Base-by-base conservation (phyloP, 2,888 invertebrate species). In the Synergus gifuensis region DNA sequence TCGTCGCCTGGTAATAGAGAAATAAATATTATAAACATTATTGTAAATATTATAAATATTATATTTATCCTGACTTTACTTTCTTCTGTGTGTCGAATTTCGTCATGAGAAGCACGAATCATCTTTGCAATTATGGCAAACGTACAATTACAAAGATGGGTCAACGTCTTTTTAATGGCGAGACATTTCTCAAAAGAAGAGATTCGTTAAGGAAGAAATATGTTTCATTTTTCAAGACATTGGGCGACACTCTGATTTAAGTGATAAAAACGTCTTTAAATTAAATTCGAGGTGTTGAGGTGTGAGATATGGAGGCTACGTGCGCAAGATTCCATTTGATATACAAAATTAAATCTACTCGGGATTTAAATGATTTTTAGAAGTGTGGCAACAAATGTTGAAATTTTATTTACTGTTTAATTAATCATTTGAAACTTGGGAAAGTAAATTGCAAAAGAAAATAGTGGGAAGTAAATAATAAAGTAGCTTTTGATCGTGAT, bases 291-390 rank as follows among this genome's bases (percentile, higher is more conserved):
- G 44, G 22, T 14, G 67, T 67, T 22, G 5, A 67, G 67, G n/a
- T 46, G 67, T 66, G 64, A 66, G 40, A 66, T 66, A 66, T 66
- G n/a, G 64, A 66, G n/a, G 11, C 9, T 46, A 67, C 67, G 67
- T 67, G 67, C 44, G 18, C 22, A 11, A 67, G 67, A 67, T 67
- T 67, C 11, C 18, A 9, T n/a, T 44, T 36, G 66, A 66, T 66
- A 66, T 66, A 5, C n/a, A 46, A 67, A 46, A 46, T 67, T 67
- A 67, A 46, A n/a, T n/a, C 8, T n/a, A 54, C n/a, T n/a, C n/a
- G 5, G 16, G 14, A 49, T 16, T 49, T 49, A 62, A 62, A 62
- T 18, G 28, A 62, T 12, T 18, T 5, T 2, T 28, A 18, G 11
- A 62, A 49, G 49, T 16, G 11, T 60, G 12, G 12, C 4, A 4